Conservation (phyloP, 2,113 vertebrate species). For the Equus quagga region DNA sequence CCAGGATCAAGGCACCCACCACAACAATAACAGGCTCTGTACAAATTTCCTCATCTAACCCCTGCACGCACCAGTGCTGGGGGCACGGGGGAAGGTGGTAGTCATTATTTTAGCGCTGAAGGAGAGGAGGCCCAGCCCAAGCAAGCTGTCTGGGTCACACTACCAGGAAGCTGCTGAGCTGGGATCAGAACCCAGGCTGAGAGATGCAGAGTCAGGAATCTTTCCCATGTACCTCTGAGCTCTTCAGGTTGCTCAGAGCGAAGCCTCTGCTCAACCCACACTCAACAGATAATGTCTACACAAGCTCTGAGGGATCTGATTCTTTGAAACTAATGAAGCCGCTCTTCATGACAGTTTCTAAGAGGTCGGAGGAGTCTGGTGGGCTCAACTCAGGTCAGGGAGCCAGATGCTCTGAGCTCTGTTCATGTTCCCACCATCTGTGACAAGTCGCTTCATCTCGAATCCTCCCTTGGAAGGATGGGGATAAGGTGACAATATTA, state of each 20-base stretch:
- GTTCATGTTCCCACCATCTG: neutral
- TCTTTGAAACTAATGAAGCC: neutral
- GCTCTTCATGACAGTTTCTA: neutral
- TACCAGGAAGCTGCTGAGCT: neutral
- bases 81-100: neutral
- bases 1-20: neutral
- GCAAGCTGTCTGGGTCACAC: neutral
- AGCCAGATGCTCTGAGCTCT: neutral
- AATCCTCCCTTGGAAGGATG: conserved; percentile 49
- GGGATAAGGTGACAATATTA: conserved; percentile 64
- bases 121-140: neutral
- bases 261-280: neutral
- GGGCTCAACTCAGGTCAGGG: neutral
- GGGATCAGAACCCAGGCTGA: neutral
- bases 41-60: neutral
- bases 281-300: neutral
- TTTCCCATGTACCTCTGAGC: neutral
- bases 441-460: conserved; percentile 26
- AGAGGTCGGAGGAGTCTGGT: neutral
- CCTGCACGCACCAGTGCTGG: neutral
- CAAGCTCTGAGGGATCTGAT: neutral
- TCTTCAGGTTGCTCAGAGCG: neutral
- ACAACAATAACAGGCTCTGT: neutral
- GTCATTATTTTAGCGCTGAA: neutral
- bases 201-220: neutral